Percentiles rank a stretch among this genome's conserved stretches.
phyloP scores from a whole-genome alignment of 2,113 vertebrate genomes.

The Nesoenas mayeri region DNA sequence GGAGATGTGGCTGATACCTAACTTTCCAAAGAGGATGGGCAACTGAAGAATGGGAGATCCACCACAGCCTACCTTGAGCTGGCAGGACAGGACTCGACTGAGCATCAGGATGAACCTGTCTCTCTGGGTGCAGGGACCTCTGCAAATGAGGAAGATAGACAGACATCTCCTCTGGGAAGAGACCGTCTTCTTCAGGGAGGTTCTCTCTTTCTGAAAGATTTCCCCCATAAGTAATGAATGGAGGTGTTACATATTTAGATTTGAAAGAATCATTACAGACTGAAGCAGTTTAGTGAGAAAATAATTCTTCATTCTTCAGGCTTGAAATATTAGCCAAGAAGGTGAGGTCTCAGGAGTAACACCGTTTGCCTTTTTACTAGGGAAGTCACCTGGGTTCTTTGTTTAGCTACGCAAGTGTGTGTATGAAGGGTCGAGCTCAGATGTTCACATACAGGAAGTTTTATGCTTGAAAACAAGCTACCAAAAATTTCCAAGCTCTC shows the following conservation, averaged over 20 bases:
- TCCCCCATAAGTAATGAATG: not conserved
- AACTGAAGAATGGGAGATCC: not conserved
- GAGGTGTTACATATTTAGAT: not conserved
- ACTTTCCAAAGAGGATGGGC: not conserved
- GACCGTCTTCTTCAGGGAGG: accelerated
- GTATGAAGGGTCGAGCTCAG: not conserved
- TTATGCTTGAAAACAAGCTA: not conserved
- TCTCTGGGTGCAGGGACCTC: not conserved
- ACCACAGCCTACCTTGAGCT: not conserved
- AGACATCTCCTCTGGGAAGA: not conserved
- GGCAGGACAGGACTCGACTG: not conserved
- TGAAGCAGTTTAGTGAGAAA: not conserved
- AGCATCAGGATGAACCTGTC: not conserved
- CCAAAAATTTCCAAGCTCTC: not conserved
- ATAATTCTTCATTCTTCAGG: not conserved
- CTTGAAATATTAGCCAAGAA: not conserved
- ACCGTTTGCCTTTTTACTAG: not conserved
- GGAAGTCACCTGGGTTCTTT: not conserved
- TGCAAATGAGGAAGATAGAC: not conserved
- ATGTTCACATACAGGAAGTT: not conserved
- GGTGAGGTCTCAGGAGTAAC: not conserved
- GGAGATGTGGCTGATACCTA: not conserved
- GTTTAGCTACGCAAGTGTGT: not conserved
- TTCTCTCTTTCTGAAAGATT: not conserved
- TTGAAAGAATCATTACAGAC: not conserved